Evolutionary conservation across 2,113 vertebrate genomes (phyloP), one percentile per base, ranked within the genome.

Genomic region (Laticauda laticaudata): DNA sequence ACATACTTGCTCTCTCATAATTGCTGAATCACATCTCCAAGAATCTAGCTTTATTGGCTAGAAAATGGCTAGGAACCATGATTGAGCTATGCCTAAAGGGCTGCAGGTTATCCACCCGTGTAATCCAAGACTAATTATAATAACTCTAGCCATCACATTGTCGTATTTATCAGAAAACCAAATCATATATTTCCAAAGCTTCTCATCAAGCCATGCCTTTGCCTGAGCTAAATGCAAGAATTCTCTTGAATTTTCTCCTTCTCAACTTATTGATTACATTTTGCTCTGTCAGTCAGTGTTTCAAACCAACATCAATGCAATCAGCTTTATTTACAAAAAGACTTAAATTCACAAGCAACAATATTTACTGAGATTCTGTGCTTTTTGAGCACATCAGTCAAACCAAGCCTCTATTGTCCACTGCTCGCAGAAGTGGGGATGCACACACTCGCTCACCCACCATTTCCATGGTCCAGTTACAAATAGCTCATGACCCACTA

Each of bases 321-420:
- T n/a, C 87, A 23, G 57, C 20, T 88, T 92, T 87, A 55, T 88
- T 88, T 85, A 81, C 20, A 92, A 57, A 48, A 88, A 57, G 5
- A 5, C 69, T 57, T 88, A 53, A 53, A 88, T 92, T 88, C 48
- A 26, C 57, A 48, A 89, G 56, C 75, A 48, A n/a, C 53, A 85
- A 7, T 24, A 45, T 59, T 51, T 59, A 43, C 54, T 45, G 2
- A 92, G 39, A 23, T 48, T 43, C 23, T 23, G 23, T 75, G 86
- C 9, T 85, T 54, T 89, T 55, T 15, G 81, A 89, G 88, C 11
- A 69, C 51, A 88, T 92, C 91, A 75, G 15, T 89, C 87, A 92
- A 57, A 45, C 45, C 54, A 92, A 23, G 15, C 21, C 24, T 85
- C 26, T 26, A 29, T 26, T 1, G 2, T 14, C 4, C 61, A 69